Evolutionary conservation across 1,140 invertebrate species (phyloP).

Genomic region (Ostrea edulis): DNA sequence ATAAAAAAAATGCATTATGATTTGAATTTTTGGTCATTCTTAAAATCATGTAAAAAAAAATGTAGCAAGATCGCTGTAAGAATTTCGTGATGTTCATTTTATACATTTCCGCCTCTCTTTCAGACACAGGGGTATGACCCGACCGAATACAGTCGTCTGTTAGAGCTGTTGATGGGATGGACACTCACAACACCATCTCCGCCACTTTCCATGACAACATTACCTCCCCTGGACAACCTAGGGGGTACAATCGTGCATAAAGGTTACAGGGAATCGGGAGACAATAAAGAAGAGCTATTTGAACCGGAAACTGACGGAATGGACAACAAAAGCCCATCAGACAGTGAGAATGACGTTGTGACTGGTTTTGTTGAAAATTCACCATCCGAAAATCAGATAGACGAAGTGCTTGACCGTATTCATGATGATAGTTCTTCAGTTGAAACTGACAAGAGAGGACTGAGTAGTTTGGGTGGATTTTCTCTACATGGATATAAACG

Average conservation of each 20-base stretch:
- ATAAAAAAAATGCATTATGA: neutral
- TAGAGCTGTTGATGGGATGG: neutral
- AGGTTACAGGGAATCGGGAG: neutral
- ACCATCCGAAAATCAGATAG: neutral
- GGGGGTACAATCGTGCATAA: conserved; percentile 1
- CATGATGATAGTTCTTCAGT: conserved; percentile 10
- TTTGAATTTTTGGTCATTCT: too few species aligned
- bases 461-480: conserved; percentile 47
- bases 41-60: too few species aligned
- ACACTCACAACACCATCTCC: neutral
- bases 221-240: conserved; percentile 15
- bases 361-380: neutral
- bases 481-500: conserved; percentile 50
- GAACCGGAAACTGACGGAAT: neutral
- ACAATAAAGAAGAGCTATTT: neutral
- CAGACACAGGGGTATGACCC: neutral
- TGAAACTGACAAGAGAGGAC: conserved; percentile 32
- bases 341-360: neutral
- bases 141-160: neutral
- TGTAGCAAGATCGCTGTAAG: neutral
- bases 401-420: neutral
- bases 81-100: neutral
- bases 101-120: neutral
- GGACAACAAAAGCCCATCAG: neutral
- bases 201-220: conserved; percentile 11